Conservation (phyloP, 2,113 vertebrate species). For the Oryzias woworae region DNA sequence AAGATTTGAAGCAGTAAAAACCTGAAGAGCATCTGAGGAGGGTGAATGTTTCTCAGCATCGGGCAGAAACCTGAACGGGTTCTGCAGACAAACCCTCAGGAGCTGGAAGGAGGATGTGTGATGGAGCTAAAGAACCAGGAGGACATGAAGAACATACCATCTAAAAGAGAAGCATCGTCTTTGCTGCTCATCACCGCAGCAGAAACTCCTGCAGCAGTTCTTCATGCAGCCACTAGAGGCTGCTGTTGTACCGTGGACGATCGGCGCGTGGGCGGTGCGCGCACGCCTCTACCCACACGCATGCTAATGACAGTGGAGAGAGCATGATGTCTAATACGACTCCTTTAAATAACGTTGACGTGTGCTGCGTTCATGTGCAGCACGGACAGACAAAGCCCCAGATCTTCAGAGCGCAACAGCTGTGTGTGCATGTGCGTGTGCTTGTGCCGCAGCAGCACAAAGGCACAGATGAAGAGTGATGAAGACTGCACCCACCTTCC, state of each 20-base stretch:
- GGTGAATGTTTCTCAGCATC: too few relatives aligned
- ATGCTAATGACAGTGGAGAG: constrained; percentile 73
- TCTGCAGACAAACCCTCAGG: background rate
- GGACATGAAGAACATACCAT: background rate
- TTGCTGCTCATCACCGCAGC: too few relatives aligned
- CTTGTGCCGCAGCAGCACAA: too few relatives aligned
- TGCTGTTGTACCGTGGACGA: constrained; percentile 60
- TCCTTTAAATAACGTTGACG: constrained; percentile 71
- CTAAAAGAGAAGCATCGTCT: background rate
- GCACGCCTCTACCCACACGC: constrained; percentile 56
- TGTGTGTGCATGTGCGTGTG: too few relatives aligned
- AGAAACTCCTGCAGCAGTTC: background rate
- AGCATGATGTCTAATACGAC: constrained; percentile 75
- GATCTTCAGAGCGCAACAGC: too few relatives aligned
- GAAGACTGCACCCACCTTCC: too few relatives aligned
- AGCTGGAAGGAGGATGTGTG: background rate
- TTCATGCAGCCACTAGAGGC: constrained; percentile 53
- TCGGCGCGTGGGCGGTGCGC: constrained; percentile 39
- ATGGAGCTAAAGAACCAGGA: background rate
- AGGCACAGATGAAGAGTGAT: too few relatives aligned
- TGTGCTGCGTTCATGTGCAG: background rate
- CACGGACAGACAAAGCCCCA: background rate
- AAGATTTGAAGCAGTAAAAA: too few relatives aligned
- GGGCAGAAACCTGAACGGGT: background rate
- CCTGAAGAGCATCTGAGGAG: too few relatives aligned